These are phyloP conservation scores for Zaprionus bogoriensis DNA, from an alignment of 2,888 invertebrate genomes.

Conservation along the genomic window DNA sequence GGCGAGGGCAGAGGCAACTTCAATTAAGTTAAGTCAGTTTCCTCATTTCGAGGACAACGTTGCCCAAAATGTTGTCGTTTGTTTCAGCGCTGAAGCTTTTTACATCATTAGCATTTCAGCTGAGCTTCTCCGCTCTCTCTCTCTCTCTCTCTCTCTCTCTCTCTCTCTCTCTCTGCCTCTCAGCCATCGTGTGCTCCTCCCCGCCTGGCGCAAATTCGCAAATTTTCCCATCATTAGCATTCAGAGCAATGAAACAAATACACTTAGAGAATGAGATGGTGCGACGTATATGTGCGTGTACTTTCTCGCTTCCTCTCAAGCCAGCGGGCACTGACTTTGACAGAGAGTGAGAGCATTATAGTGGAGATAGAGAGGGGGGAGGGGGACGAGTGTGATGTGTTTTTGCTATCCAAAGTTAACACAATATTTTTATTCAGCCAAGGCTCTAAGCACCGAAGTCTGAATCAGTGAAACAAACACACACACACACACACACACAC, in stretches of 20 bases:
- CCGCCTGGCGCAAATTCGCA: constrained; percentile 68
- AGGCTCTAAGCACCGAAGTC: constrained; percentile 56
- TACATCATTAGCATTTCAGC: constrained; percentile 75
- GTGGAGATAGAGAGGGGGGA: background rate
- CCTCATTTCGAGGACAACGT: constrained; percentile 67
- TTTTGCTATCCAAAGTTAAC: constrained; percentile 70
- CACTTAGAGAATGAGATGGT: constrained; percentile 60
- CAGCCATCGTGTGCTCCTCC: background rate
- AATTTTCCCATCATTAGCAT: constrained; percentile 79
- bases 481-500: constrained; percentile 4
- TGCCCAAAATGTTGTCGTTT: constrained; percentile 71
- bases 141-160: background rate
- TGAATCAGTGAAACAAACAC: constrained; percentile 46
- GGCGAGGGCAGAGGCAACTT: constrained; percentile 60
- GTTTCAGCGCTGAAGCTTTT: constrained; percentile 73
- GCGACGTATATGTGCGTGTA: constrained; percentile 1
- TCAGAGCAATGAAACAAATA: constrained; percentile 78
- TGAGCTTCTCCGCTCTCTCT: constrained; percentile 21
- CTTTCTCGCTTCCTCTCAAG: constrained; percentile 22
- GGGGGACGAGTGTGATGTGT: background rate
- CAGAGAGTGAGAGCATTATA: constrained; percentile 26
- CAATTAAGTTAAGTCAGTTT: constrained; percentile 78
- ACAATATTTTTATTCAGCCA: constrained; percentile 73
- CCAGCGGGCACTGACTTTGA: constrained; percentile 16
- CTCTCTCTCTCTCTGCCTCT: background rate